Evolutionary conservation across 2,888 invertebrate species (phyloP), one percentile per base, ranked within the genome.

Genomic region (Tenthredo livida): DNA sequence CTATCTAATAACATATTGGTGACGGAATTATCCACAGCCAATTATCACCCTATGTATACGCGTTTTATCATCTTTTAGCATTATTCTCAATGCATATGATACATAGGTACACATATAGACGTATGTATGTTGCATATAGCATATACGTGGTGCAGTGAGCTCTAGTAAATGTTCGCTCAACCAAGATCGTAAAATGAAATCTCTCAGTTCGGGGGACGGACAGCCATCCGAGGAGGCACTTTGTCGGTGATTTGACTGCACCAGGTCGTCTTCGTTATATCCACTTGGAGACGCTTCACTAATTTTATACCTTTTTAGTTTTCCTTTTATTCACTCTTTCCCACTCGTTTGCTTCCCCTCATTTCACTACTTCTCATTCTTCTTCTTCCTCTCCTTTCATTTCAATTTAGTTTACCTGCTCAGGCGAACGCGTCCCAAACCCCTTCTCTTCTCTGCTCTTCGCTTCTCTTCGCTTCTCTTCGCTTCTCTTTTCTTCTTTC

Each of bases 351-450:
- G 4, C 84, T 65, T 29, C 58, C 37, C 73, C 75, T 75, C 25
- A 15, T 33, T 58, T 47, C 25, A 21, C 43, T 17, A 12, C 25
- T 70, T 15, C 65, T 17, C 17, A 0, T 73, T 84, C 54, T 84
- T 54, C 21, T 86, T 78, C 84, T 77, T 58, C 17, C 37, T 75
- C 50, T 54, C 21, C 33, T 80, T 80, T 61, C 77, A 33, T 77
- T 80, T 80, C 80, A 80, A 80, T 80, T 80, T 80, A 61, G 80
- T 61, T 61, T 50, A 80, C 58, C 80, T 61, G 58, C 80, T 61
- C 61, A 80, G 61, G 61, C 80, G 80, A 80, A 80, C 86, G 84
- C 85, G 85, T 67, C 87, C 86, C 86, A 84, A 86, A 87, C 85
- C 86, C 85, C 33, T 37, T 40, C 40, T 40, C n/a, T 37, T 40